Base-by-base conservation (phyloP, 2,888 invertebrate species). In the Zygogramma bicolorata region DNA sequence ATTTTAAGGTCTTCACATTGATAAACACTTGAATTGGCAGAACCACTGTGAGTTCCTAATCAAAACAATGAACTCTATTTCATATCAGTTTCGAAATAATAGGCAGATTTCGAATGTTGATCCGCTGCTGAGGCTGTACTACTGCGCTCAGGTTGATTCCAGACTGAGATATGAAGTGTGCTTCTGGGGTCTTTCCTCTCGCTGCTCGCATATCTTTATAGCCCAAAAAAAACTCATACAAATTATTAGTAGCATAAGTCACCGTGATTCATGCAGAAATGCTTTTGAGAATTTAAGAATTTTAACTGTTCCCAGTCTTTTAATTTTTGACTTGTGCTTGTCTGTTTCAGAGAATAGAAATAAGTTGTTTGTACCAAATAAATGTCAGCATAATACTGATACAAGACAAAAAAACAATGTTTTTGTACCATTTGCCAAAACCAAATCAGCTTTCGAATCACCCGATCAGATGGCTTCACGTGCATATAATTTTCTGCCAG, bases 121-220 rank as follows among this genome's bases (percentile, higher is more conserved):
- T 61, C 25, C 8, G 25, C 22, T 61, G 61, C 15, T 38, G 38
- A 61, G 4, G 15, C 40, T 61, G 61, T 61, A 61, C n/a, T 22
- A 40, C n/a, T n/a, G n/a, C 22, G 38, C 61, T 38, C 61, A 61
- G 40, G 27, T 61, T 34, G 61, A 61, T n/a, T n/a, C n/a, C n/a
- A n/a, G n/a, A n/a, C n/a, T n/a, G n/a, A n/a, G n/a, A n/a, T n/a
- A n/a, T n/a, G n/a, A n/a, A n/a, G n/a, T n/a, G n/a, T n/a, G n/a
- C n/a, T n/a, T n/a, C n/a, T n/a, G n/a, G n/a, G n/a, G 61, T 22
- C 38, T 61, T 38, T 61, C 22, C n/a, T 38, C 22, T 13, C 40
- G 13, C 0, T 40, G 20, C 13, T 38, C 20, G 18, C 3, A 61
- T 38, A 22, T 61, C 10, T 25, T 60, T 58, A 25, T 25, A 13